These are phyloP conservation scores for Bombus soroeensis DNA, from an alignment of 1,140 invertebrate genomes.

Conservation along the genomic window DNA sequence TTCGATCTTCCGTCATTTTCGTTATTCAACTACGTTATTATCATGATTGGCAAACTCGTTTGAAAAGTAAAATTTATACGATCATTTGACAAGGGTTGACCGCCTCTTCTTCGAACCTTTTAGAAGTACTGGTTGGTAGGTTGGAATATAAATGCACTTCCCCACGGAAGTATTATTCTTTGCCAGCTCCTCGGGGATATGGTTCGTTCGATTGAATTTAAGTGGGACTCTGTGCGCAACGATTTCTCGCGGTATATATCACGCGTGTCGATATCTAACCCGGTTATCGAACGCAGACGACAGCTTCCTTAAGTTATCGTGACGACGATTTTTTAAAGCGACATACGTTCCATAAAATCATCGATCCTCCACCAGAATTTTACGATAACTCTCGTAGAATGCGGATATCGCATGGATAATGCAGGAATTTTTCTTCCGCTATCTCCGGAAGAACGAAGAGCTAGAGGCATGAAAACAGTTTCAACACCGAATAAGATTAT, in stretches of 20 bases:
- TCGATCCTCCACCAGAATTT: background rate
- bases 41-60: background rate
- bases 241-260: slow-evolving; percentile 23
- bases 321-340: background rate
- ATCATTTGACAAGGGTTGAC: background rate
- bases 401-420: background rate
- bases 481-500: background rate
- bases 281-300: background rate
- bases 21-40: background rate
- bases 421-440: background rate
- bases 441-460: background rate
- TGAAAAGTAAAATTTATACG: background rate
- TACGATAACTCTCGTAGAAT: background rate
- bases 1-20: background rate
- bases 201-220: slow-evolving; percentile 39
- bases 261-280: slow-evolving; percentile 11
- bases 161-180: slow-evolving; percentile 33
- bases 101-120: background rate
- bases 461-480: background rate
- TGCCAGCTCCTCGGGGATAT: background rate
- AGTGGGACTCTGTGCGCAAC: slow-evolving; percentile 25
- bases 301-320: background rate
- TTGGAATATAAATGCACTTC: slow-evolving; percentile 31
- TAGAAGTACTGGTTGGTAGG: background rate
- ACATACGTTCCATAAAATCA: background rate